Conservation (phyloP, 2,113 vertebrate species). For the human (Homo sapiens) region GRCh38 chr12:30993001-30993500, state of each 20-base stretch:
- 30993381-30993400: no score
- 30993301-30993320: no score
- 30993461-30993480: background rate
- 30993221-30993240: background rate
- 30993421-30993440: background rate
- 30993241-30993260: background rate
- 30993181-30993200: background rate
- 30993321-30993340: background rate
- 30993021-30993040: background rate
- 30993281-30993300: background rate
- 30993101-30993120: no score
- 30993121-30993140: background rate
- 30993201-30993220: no score
- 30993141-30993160: background rate
- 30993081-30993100: background rate
- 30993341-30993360: background rate
- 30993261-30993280: background rate
- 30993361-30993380: background rate
- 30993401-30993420: background rate
- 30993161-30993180: rapidly evolving
- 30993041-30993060: background rate
- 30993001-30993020: background rate
- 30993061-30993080: background rate
- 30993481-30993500: rapidly evolving
- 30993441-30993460: background rate